Base-by-base conservation (phyloP, 2,113 vertebrate species). In the Paradisaea rubra region DNA sequence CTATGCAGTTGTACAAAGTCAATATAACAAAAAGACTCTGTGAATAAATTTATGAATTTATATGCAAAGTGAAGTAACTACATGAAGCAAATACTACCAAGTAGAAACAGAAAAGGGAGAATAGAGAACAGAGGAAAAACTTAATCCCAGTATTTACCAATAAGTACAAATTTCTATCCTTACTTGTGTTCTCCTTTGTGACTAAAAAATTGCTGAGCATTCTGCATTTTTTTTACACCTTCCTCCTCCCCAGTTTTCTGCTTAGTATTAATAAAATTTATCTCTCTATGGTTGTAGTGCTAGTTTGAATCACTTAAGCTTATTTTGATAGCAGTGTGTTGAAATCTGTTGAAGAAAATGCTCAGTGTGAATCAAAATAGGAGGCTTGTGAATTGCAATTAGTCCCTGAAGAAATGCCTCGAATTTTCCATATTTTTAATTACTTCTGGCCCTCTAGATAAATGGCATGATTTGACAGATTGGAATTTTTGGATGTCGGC, bases 391-490 rank as follows among this genome's bases (percentile, higher is more conserved):
- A 79, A 33, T 85, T 92, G 42, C 57, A 88, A 54, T 89, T 92
- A 66, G 78, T 81, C 70, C 59, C 59, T 82, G 59, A 89, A 92
- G 66, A 91, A 87, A 72, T 80, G 27, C 44, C 13, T 85, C 61
- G 54, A n/a, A 72, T 88, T 92, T 91, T 91, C 71, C 72, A 3
- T 96, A 49, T 84, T 92, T 68, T 84, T 96, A 95, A 84, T 95
- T 84, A 91, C 78, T 93, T 85, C 54, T 95, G 60, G 15, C 57
- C 42, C 4, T 85, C 33, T 84, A 28, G 27, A 2, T 87, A 85
- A 94, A 30, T 87, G 63, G 39, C 30, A 24, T 80, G 71, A 53
- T 94, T 95, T 89, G 81, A 76, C 93, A 93, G 87, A 92, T 85
- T 91, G 93, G 42, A 87, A 82, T 82, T 91, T 93, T 86, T 93